These are phyloP conservation scores for Metopia argyrocephala DNA, from an alignment of 2,888 invertebrate species.

Conservation along the genomic window DNA sequence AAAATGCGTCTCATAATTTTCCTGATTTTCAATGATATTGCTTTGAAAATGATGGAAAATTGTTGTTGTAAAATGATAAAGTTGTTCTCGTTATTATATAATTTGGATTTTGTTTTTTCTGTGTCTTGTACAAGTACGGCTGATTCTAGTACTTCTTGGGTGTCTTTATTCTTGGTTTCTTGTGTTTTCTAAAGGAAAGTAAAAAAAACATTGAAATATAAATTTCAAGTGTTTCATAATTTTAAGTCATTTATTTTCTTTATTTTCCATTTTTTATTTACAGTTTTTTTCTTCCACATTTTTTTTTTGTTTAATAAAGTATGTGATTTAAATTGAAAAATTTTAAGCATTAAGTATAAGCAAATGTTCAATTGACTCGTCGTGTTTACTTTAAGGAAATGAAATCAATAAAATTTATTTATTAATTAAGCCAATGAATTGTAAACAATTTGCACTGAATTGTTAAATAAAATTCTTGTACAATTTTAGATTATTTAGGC, in stretches of 20 bases:
- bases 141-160: not conserved
- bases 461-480: not conserved
- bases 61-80: constrained; percentile 31
- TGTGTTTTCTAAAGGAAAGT: not conserved
- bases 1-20: not conserved
- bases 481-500: not conserved
- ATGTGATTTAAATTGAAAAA: not conserved
- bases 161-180: not conserved
- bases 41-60: constrained; percentile 13
- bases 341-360: not conserved
- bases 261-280: not conserved
- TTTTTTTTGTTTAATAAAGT: not conserved
- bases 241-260: not conserved
- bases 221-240: constrained; percentile 9
- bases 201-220: not conserved
- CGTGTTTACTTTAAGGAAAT: not conserved
- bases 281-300: not conserved
- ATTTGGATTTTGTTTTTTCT: not conserved
- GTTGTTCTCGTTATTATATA: constrained; percentile 6
- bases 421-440: not conserved
- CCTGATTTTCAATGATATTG: not conserved
- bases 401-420: not conserved
- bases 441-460: not conserved
- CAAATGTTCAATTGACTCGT: too few relatives aligned
- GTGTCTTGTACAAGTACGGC: not conserved